Conservation (phyloP, 2,113 vertebrate species). For the Syrrhaptes paradoxus region DNA sequence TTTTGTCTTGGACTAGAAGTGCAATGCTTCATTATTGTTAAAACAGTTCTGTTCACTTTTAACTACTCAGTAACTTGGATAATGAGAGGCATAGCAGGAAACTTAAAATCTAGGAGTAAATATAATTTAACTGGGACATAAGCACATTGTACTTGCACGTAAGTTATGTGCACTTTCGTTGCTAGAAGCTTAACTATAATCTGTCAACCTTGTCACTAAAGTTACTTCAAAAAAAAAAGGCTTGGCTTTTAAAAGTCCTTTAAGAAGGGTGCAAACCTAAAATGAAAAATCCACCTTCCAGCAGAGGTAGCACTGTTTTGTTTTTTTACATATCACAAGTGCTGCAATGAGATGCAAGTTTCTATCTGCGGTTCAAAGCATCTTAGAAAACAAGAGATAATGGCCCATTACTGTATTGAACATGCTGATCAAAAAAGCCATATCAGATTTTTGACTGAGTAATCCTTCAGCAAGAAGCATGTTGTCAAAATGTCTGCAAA, state of each 20-base stretch:
- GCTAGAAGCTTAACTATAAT: background rate
- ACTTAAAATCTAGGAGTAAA: conserved; percentile 59
- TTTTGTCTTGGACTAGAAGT: conserved; percentile 31
- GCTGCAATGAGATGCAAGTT: background rate
- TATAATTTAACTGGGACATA: background rate
- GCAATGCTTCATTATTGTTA: conserved; percentile 2
- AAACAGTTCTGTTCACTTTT: conserved; percentile 31
- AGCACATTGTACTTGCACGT: background rate
- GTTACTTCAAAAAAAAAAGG: background rate
- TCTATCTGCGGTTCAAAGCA: background rate
- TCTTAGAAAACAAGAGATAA: background rate
- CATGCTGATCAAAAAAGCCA: background rate
- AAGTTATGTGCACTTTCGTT: background rate
- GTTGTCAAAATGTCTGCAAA: background rate
- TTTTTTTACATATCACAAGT: background rate
- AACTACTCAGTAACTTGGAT: background rate
- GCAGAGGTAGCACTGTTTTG: background rate
- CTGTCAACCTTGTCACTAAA: background rate
- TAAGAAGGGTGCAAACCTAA: background rate
- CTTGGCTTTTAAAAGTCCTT: background rate
- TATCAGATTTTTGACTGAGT: background rate
- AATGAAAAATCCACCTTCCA: background rate
- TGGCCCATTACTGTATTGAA: background rate
- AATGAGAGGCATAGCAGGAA: background rate
- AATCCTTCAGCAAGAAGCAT: background rate